These are phyloP conservation scores for Strix aluco DNA, from an alignment of 2,113 vertebrate genomes.

Conservation along the genomic window DNA sequence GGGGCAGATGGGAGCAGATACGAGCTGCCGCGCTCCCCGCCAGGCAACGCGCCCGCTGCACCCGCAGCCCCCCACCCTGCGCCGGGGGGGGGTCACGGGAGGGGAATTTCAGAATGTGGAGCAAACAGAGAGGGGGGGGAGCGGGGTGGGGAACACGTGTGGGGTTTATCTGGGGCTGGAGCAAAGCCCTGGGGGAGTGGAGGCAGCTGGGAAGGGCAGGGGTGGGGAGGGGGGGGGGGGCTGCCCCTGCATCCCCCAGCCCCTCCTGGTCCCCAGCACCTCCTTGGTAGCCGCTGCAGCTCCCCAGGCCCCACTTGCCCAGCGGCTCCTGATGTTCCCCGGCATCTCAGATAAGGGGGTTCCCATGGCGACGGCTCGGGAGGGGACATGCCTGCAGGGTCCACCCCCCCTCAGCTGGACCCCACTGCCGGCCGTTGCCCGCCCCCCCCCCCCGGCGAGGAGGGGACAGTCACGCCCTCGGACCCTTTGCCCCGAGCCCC, in stretches of 20 bases:
- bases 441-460: neutral
- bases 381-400: neutral
- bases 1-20: constrained; percentile 1
- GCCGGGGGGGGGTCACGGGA: no score
- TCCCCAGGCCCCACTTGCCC: no score
- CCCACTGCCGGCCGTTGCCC: neutral
- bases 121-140: neutral
- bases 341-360: neutral
- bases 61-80: neutral
- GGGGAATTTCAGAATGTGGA: neutral
- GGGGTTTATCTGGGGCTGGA: neutral
- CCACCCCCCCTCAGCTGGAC: neutral
- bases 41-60: neutral
- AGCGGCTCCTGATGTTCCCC: neutral
- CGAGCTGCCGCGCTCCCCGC: neutral
- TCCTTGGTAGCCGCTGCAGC: neutral
- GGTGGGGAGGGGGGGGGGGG: no score
- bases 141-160: fast-evolving
- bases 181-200: neutral
- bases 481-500: neutral
- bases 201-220: neutral
- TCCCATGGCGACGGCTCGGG: fast-evolving
- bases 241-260: neutral
- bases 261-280: no score
- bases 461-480: no score